A percentile compares a stretch with the other conserved stretches of the same genome.
Evolutionary conservation across 1,140 invertebrate species (phyloP).

Genomic region (Chironomus tepperi): DNA sequence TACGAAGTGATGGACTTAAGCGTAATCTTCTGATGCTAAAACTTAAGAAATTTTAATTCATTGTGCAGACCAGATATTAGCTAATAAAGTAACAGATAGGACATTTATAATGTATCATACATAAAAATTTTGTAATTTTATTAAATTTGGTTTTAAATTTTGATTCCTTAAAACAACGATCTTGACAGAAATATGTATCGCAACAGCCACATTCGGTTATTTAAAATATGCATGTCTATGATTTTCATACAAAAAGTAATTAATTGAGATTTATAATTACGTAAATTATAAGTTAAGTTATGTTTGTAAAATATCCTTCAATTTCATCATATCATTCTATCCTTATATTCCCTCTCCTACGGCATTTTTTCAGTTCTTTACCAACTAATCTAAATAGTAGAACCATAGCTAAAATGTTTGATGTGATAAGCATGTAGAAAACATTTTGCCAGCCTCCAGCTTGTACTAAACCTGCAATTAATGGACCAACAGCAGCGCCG

Average conservation of each 20-base stretch:
- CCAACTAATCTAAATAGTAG: slow-evolving; percentile 45
- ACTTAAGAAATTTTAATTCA: slow-evolving; percentile 44
- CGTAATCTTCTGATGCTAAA: slow-evolving; percentile 52
- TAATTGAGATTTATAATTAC: not conserved
- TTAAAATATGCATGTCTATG: not conserved
- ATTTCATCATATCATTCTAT: slow-evolving; percentile 26
- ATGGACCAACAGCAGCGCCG: slow-evolving; percentile 83
- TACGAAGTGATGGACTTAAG: slow-evolving; percentile 51
- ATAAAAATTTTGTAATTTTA: not conserved
- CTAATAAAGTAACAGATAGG: not conserved
- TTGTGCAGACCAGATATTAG: not conserved
- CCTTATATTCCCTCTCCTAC: slow-evolving; percentile 29
- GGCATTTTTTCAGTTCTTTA: slow-evolving; percentile 32
- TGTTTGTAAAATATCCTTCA: not conserved
- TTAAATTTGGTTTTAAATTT: not conserved
- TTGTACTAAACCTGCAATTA: slow-evolving; percentile 76
- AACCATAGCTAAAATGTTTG: slow-evolving; percentile 71
- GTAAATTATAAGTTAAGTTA: not conserved
- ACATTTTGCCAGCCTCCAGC: slow-evolving; percentile 72
- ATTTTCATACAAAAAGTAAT: not conserved
- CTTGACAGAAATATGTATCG: too few species aligned
- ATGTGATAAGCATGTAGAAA: slow-evolving; percentile 84
- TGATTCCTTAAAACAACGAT: not conserved
- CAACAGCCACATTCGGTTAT: not conserved
- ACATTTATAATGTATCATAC: not conserved